These are phyloP conservation scores for Onychorhynchus coronatus DNA, from an alignment of 2,113 vertebrate species.

Conservation along the genomic window DNA sequence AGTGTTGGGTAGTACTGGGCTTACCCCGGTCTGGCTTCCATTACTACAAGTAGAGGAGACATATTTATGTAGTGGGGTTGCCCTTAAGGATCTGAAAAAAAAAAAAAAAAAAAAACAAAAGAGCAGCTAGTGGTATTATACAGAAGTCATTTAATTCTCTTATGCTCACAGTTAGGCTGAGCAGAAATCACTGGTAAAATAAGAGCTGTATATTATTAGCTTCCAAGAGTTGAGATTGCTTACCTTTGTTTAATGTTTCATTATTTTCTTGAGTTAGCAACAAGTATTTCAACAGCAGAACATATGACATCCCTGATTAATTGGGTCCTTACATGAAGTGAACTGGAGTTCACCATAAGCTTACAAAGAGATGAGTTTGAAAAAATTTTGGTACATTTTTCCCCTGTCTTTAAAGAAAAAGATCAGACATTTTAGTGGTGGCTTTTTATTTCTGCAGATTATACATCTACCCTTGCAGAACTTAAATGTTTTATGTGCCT, in stretches of 20 bases:
- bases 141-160: neutral
- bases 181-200: neutral
- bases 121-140: neutral
- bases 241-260: neutral
- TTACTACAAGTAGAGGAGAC: neutral
- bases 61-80: constrained; percentile 2
- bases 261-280: neutral
- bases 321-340: neutral
- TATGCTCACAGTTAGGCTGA: neutral
- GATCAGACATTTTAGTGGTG: neutral
- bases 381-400: neutral
- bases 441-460: neutral
- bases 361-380: neutral
- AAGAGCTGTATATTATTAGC: neutral
- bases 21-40: neutral
- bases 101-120: neutral
- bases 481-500: neutral
- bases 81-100: neutral
- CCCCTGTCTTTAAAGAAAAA: neutral
- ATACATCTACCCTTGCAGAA: neutral
- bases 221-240: neutral
- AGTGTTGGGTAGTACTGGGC: neutral
- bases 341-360: neutral
- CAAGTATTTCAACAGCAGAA: neutral
- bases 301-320: neutral